phyloP scores from a whole-genome alignment of 2,888 invertebrate species.

The Acrobasis consociella region DNA sequence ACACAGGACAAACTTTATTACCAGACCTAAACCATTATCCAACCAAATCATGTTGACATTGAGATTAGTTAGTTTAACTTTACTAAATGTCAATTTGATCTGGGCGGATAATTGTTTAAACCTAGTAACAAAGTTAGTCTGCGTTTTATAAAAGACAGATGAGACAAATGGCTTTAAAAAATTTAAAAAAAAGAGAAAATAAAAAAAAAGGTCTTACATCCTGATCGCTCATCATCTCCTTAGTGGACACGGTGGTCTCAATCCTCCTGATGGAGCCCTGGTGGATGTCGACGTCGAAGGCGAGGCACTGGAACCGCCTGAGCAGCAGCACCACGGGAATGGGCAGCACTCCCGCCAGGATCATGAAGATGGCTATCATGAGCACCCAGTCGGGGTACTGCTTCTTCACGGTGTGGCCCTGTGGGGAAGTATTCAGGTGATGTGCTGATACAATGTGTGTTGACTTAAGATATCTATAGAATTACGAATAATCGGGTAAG shows the following conservation, averaged over 20 bases:
- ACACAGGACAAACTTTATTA: too few species aligned
- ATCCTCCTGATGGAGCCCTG: constrained; percentile 95
- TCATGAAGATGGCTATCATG: constrained; percentile 88
- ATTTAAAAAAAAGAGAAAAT: not conserved
- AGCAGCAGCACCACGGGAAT: constrained; percentile 93
- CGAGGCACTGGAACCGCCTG: constrained; percentile 93
- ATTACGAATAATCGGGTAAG: too few species aligned
- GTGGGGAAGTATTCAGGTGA: constrained; percentile 24
- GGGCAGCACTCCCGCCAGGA: constrained; percentile 90
- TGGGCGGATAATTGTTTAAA: too few species aligned
- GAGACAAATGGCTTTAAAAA: too few species aligned
- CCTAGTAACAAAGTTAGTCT: too few species aligned
- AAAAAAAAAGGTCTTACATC: constrained; percentile 86
- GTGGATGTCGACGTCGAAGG: constrained; percentile 94
- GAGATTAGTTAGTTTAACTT: too few species aligned
- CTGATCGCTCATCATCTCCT: constrained; percentile 97
- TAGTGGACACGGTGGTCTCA: constrained; percentile 96
- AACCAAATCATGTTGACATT: too few species aligned
- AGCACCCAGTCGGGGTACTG: constrained; percentile 93
- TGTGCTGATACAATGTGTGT: too few species aligned
- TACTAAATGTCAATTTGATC: too few species aligned
- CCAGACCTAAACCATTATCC: too few species aligned
- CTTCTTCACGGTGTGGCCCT: constrained; percentile 88
- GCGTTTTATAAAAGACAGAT: too few species aligned
- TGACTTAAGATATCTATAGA: too few species aligned